phyloP scores from a whole-genome alignment of 23 tunicate genomes.

The Trididemnum miniatum region DNA sequence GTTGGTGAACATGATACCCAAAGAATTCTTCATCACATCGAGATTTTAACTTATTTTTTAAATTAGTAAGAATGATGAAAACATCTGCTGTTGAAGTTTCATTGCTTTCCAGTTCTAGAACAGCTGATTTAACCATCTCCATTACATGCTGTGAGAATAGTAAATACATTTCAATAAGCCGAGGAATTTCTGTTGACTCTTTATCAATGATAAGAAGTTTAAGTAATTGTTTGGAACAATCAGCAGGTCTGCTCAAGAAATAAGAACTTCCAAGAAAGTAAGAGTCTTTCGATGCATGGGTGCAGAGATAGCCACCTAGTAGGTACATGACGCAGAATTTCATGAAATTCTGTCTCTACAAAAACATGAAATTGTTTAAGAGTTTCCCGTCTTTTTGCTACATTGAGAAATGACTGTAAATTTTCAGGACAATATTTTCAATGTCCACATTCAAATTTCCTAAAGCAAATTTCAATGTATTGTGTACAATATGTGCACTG shows the following conservation, averaged over 20 bases:
- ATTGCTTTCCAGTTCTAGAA: background rate
- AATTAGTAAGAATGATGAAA: background rate
- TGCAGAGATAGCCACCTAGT: slow-evolving; percentile 8
- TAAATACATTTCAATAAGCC: background rate
- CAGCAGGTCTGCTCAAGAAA: background rate
- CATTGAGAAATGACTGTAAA: background rate
- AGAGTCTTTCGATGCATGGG: slow-evolving; percentile 8
- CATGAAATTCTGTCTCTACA: slow-evolving; percentile 4
- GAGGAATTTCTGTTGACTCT: slow-evolving; percentile 1
- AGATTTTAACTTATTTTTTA: background rate
- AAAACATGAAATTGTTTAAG: slow-evolving; percentile 1
- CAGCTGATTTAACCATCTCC: background rate
- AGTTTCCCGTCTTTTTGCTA: slow-evolving; percentile 2
- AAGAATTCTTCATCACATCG: slow-evolving; percentile 2
- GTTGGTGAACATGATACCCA: slow-evolving; percentile 9
- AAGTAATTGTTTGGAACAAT: background rate
- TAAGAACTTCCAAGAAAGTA: slow-evolving; percentile 5
- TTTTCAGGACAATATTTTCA: slow-evolving; percentile 2
- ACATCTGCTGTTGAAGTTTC: background rate
- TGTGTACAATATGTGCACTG: slow-evolving; percentile 1
- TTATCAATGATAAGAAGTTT: slow-evolving; percentile 7
- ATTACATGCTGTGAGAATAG: background rate
- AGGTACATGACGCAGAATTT: slow-evolving; percentile 17
- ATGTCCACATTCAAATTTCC: slow-evolving; percentile 10
- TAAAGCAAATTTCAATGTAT: background rate